Percentiles rank a stretch among this genome's conserved stretches.
These are phyloP conservation scores for Stenolophus ochropezus DNA, from an alignment of 2,888 invertebrate genomes.

Conservation along the genomic window DNA sequence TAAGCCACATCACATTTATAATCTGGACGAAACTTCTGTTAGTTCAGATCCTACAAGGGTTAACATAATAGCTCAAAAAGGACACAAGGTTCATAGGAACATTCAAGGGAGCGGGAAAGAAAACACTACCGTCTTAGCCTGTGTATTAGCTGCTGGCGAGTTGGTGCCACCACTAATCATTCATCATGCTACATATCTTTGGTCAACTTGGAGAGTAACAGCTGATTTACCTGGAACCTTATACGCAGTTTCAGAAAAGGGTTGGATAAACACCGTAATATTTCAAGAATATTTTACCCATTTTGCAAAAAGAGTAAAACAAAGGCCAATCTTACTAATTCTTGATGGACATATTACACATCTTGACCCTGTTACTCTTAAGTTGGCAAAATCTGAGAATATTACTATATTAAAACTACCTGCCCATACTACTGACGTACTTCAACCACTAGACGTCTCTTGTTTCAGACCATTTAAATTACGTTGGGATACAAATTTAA, in stretches of 20 bases:
- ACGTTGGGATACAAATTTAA: conserved; percentile 49
- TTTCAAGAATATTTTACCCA: no score
- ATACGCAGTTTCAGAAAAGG: no score
- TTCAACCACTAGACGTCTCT: conserved; percentile 49
- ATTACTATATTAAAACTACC: no score
- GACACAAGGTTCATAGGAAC: conserved; percentile 62
- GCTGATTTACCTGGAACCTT: no score
- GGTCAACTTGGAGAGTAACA: no score
- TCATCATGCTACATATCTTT: no score
- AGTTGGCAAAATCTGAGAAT: no score
- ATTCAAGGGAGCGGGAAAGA: conserved; percentile 62
- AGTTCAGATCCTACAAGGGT: conserved; percentile 61
- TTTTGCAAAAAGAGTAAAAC: no score
- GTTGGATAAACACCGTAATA: no score
- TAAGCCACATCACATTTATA: conserved; percentile 60
- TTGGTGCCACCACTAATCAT: conserved; percentile 63
- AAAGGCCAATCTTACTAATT: no score
- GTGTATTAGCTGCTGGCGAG: conserved; percentile 61
- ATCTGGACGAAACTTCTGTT: conserved; percentile 64
- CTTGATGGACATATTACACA: no score
- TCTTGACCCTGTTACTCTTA: no score
- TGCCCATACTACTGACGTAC: conserved; percentile 38
- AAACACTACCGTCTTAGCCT: conserved; percentile 63
- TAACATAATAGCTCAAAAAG: conserved; percentile 61
- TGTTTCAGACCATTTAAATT: conserved; percentile 44